Evolutionary conservation across 2,888 invertebrate species (phyloP).

Genomic region (Himalopsyche anomala): DNA sequence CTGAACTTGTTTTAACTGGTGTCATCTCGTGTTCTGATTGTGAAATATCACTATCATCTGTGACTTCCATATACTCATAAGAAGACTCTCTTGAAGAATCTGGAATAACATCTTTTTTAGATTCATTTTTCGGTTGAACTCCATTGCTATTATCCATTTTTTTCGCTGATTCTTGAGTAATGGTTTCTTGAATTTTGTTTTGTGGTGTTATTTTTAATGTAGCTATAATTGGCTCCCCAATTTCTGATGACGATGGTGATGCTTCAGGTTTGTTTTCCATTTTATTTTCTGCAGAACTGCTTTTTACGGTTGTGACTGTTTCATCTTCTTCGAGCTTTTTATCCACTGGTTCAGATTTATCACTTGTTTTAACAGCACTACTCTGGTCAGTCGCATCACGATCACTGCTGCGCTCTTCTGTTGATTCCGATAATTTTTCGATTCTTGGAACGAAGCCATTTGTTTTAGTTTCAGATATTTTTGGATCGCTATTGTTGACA

Average conservation of each 20-base stretch:
- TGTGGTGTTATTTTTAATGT: slow-evolving; percentile 17
- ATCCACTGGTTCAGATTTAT: background rate
- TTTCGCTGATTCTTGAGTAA: background rate
- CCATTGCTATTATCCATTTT: background rate
- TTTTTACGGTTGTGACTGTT: background rate
- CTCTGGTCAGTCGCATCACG: too few relatives aligned
- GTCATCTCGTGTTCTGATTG: too few relatives aligned
- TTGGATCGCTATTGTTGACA: background rate
- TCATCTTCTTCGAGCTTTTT: slow-evolving; percentile 17
- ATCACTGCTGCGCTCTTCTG: background rate
- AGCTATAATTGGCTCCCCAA: background rate
- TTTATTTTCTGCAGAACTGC: background rate
- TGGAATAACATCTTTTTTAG: too few relatives aligned
- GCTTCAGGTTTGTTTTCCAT: background rate
- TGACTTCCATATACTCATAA: too few relatives aligned
- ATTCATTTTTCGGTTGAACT: too few relatives aligned
- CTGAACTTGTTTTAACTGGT: too few relatives aligned
- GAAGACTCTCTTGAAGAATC: too few relatives aligned
- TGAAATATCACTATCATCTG: too few relatives aligned
- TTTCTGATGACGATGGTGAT: background rate
- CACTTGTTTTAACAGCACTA: background rate
- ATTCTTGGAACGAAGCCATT: slow-evolving; percentile 9
- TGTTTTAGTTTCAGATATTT: slow-evolving; percentile 23
- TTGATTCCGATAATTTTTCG: background rate
- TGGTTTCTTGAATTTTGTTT: slow-evolving; percentile 32